Evolutionary conservation across 2,797 vertebrate genomes (phyloP).

Genomic region (Botia kubotai): DNA sequence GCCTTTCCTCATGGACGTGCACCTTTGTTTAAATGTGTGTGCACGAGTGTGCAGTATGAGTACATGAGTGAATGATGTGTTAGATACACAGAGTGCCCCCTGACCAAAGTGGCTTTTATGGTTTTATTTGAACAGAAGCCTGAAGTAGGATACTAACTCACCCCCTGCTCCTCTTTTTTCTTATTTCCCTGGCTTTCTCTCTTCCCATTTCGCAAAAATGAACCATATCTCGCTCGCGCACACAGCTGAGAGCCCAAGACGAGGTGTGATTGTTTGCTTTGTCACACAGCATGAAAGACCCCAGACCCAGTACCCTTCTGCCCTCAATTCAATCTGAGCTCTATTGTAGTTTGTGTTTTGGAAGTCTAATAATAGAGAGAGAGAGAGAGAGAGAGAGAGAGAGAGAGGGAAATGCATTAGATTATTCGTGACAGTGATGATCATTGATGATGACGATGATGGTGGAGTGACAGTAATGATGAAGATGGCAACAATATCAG

Average conservation of each 20-base stretch:
- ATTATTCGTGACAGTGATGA: slow-evolving; percentile 36
- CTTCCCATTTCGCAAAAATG: slow-evolving; percentile 9
- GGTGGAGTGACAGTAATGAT: slow-evolving; percentile 22
- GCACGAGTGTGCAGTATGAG: slow-evolving; percentile 25
- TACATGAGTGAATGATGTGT: slow-evolving; percentile 39
- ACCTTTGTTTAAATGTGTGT: slow-evolving; percentile 4
- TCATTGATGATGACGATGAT: slow-evolving; percentile 28
- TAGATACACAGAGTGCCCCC: slow-evolving; percentile 46
- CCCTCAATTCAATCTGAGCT: slow-evolving; percentile 49
- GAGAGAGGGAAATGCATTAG: slow-evolving; percentile 11
- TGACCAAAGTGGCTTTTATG: slow-evolving; percentile 53
- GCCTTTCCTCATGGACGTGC: background rate
- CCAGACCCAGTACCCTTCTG: slow-evolving; percentile 23
- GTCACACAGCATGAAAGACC: slow-evolving; percentile 50
- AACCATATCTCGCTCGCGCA: slow-evolving; percentile 39
- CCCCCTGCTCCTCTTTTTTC: background rate
- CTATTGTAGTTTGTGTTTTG: slow-evolving; percentile 46
- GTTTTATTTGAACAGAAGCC: slow-evolving; percentile 53
- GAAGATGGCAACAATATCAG: slow-evolving; percentile 20
- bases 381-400: slow-evolving; percentile 16
- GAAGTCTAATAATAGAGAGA: slow-evolving; percentile 46
- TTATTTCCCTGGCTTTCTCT: slow-evolving; percentile 5
- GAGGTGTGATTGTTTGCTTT: slow-evolving; percentile 50
- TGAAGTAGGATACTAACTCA: slow-evolving; percentile 38
- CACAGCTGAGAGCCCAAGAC: slow-evolving; percentile 31